Evolutionary conservation across 2,113 vertebrate species (phyloP), one percentile per base, ranked within the genome.

Genomic region (Otolemur garnettii): DNA sequence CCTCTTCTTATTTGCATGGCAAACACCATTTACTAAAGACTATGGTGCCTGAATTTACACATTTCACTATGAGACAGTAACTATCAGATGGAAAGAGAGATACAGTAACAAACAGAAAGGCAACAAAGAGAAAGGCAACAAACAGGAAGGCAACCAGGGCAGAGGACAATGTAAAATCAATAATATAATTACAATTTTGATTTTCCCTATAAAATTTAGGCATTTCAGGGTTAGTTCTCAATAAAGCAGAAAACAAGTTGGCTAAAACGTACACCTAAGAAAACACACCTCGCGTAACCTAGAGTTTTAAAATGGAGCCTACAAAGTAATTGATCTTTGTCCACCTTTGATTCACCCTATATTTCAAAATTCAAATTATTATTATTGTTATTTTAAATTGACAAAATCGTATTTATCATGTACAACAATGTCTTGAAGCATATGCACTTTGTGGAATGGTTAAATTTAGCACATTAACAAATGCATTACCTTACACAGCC

Each of bases 11-110:
- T 45, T 45, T 74, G 11, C 24, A 50, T 75, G 35, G 35, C 57
- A 95, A 92, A 90, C 14, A 95, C 17, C 59, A 78, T 38, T 72
- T 77, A 24, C 35, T 91, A 87, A 95, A 82, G 33, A 93, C 45
- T 24, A 72, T 0, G 7, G 62, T 59, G 71, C 13, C 1, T 71
- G 15, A 91, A 90, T 89, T 87, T 94, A 64, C 24, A 53, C 22
- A 68, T 88, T 6, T 18, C 35, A 64, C 9, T 53, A 88, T 9
- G 4, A 85, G 13, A 91, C 5, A 87, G 42, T 53, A 92, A 83
- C 28, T 68, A 82, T 71, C 26, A 82, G 64, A 82, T 3, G 75
- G 21, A 57, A 64, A 85, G 45, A 68, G 9, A 66, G 45, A 38
- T 11, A 79, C 0, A 35, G 33, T 14, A 75, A 30, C 80, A 93